phyloP scores from a whole-genome alignment of 2,888 invertebrate species.

The Scaeva pyrastri region DNA sequence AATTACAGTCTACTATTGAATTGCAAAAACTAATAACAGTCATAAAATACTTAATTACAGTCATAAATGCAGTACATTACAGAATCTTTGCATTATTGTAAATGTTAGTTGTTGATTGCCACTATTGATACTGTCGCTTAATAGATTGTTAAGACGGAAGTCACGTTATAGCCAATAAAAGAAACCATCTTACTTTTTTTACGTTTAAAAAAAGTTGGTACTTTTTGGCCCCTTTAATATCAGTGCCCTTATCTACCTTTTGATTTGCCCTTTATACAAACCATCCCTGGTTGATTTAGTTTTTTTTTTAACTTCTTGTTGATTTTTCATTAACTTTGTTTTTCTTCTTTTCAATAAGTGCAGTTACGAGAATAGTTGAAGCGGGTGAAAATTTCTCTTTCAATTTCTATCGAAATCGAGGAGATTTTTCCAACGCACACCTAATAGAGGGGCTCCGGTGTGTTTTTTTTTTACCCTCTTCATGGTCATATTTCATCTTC shows the following conservation, averaged over 20 bases:
- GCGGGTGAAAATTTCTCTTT: slow-evolving; percentile 72
- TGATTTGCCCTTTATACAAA: background rate
- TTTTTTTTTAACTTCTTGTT: background rate
- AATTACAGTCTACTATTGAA: too few relatives aligned
- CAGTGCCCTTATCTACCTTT: background rate
- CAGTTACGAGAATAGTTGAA: slow-evolving; percentile 18
- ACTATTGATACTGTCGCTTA: too few relatives aligned
- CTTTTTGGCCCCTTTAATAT: background rate
- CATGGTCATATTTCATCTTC: slow-evolving; percentile 52
- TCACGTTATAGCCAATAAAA: too few relatives aligned
- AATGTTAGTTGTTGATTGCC: too few relatives aligned
- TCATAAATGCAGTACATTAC: too few relatives aligned
- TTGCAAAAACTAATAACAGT: too few relatives aligned
- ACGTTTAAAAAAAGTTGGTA: too few relatives aligned
- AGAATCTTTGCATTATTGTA: too few relatives aligned
- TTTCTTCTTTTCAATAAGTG: slow-evolving; percentile 33
- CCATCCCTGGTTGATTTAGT: background rate
- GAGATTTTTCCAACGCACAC: slow-evolving; percentile 20
- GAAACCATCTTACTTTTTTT: too few relatives aligned
- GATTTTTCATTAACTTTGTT: background rate
- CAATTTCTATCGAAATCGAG: slow-evolving; percentile 72
- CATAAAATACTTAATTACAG: too few relatives aligned
- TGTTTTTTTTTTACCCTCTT: slow-evolving; percentile 35
- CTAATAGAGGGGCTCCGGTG: background rate
- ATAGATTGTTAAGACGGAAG: too few relatives aligned